Evolutionary conservation across 37 sponge, comb jelly and placozoan genomes (phyloP).

Genomic region (Tethya wilhelma): DNA sequence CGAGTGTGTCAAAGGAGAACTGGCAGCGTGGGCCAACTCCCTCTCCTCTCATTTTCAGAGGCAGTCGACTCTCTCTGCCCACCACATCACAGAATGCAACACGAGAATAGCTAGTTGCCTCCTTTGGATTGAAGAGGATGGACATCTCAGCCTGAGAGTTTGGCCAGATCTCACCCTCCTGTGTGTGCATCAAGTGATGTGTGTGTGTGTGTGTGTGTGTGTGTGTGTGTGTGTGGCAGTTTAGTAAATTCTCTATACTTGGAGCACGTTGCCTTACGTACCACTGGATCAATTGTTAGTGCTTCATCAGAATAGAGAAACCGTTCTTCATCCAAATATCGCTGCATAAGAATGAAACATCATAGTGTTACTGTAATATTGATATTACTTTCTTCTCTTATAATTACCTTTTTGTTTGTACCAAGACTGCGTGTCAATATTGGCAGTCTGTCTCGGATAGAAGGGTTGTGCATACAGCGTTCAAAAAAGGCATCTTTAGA

Average conservation of each 20-base stretch:
- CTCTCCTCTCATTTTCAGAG: slow-evolving; percentile 88
- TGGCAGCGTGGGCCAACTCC: slow-evolving; percentile 88
- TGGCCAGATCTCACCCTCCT: slow-evolving; percentile 98
- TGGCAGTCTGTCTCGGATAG: slow-evolving; percentile 85
- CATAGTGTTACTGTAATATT: not conserved
- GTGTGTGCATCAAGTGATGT: not conserved
- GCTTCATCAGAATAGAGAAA: slow-evolving; percentile 85
- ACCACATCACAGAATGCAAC: slow-evolving; percentile 92
- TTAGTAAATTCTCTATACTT: slow-evolving; percentile 5
- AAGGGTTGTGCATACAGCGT: slow-evolving; percentile 85
- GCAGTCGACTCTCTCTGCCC: slow-evolving; percentile 94
- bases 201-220: not conserved
- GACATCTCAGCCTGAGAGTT: slow-evolving; percentile 89
- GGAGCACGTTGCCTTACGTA: no score
- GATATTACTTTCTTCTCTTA: not conserved
- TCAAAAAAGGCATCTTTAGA: slow-evolving; percentile 84
- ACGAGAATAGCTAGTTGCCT: slow-evolving; percentile 61
- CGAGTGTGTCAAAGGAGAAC: slow-evolving; percentile 92
- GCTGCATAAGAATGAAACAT: slow-evolving; percentile 1
- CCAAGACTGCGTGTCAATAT: slow-evolving; percentile 82
- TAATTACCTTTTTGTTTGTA: slow-evolving; percentile 72
- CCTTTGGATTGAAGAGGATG: slow-evolving; percentile 84
- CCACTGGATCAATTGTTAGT: slow-evolving; percentile 87
- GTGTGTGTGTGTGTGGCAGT: not conserved
- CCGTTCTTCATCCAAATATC: slow-evolving; percentile 72